Percentiles rank a stretch among this genome's conserved stretches.
Conservation (phyloP, 2,113 vertebrate genomes). For the Clupea harengus region DNA sequence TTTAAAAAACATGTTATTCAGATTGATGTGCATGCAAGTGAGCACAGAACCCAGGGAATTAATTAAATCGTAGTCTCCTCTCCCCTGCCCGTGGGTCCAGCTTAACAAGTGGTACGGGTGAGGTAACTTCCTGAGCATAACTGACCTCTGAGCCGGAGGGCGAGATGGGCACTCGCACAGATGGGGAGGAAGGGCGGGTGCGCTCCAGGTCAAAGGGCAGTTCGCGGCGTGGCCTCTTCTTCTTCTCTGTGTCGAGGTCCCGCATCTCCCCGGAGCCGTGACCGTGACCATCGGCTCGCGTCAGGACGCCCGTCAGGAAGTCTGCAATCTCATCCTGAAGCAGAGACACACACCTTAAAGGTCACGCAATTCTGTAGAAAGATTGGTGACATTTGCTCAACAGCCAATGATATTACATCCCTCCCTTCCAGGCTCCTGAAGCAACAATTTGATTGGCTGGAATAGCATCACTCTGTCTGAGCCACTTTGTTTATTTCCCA, state of each 20-base stretch:
- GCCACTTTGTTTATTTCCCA: too few relatives aligned
- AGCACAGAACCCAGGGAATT: too few relatives aligned
- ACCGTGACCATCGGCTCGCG: slow-evolving; percentile 77
- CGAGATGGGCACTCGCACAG: slow-evolving; percentile 82
- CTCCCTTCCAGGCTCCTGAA: too few relatives aligned
- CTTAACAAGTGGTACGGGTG: not conserved
- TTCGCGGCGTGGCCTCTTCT: slow-evolving; percentile 83
- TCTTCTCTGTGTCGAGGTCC: slow-evolving; percentile 91
- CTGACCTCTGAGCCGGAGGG: slow-evolving; percentile 91
- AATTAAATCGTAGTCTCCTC: too few relatives aligned
- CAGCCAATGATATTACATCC: too few relatives aligned
- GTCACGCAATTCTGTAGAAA: too few relatives aligned
- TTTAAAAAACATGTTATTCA: too few relatives aligned
- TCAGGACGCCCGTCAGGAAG: slow-evolving; percentile 89
- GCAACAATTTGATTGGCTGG: too few relatives aligned
- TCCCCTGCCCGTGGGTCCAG: not conserved
- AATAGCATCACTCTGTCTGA: too few relatives aligned
- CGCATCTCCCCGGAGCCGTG: slow-evolving; percentile 82
- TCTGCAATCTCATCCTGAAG: slow-evolving; percentile 92
- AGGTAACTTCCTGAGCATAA: not conserved
- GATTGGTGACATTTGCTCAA: too few relatives aligned
- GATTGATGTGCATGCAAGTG: too few relatives aligned
- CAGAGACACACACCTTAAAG: not conserved
- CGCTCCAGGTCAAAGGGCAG: slow-evolving; percentile 87
- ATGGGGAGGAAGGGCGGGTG: slow-evolving; percentile 83